Evolutionary conservation across 2,888 invertebrate genomes (phyloP).

Genomic region (Carterocephalus palaemon): DNA sequence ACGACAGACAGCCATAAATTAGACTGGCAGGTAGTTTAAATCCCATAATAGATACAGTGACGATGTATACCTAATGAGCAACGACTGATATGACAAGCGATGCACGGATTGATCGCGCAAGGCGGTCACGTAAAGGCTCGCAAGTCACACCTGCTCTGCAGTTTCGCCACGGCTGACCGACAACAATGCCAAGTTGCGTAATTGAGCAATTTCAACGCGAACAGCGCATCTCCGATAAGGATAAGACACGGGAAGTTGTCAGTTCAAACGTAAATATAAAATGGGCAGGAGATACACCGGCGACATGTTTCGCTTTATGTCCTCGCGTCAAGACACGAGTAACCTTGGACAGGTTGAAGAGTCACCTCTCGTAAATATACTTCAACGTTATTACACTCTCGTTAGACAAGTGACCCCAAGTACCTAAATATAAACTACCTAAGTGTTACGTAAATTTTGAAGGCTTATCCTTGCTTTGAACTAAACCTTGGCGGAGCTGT

Average conservation of each 20-base stretch:
- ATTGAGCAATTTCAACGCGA: constrained; percentile 64
- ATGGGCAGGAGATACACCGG: constrained; percentile 8
- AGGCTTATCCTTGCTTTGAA: constrained; percentile 22
- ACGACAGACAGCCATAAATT: no score
- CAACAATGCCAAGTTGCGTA: constrained; percentile 64
- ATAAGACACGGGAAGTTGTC: constrained; percentile 58
- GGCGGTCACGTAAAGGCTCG: constrained; percentile 55
- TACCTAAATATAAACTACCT: no score
- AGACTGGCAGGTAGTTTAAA: no score
- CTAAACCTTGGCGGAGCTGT: constrained; percentile 22
- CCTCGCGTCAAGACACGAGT: constrained; percentile 5
- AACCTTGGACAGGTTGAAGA: constrained; percentile 3
- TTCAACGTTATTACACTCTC: background rate
- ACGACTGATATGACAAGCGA: constrained; percentile 27
- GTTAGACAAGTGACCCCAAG: constrained; percentile 1
- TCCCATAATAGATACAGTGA: no score
- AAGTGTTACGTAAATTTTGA: constrained; percentile 12
- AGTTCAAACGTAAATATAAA: constrained; percentile 35
- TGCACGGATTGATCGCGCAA: constrained; percentile 42
- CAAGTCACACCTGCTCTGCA: constrained; percentile 63
- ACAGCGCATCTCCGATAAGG: constrained; percentile 64
- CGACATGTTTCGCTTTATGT: constrained; percentile 25
- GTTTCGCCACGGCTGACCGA: constrained; percentile 61
- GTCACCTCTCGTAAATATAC: constrained; percentile 10
- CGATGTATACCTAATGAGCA: no score